phyloP scores from a whole-genome alignment of 2,888 invertebrate genomes.

The Leucophora obtusa region DNA sequence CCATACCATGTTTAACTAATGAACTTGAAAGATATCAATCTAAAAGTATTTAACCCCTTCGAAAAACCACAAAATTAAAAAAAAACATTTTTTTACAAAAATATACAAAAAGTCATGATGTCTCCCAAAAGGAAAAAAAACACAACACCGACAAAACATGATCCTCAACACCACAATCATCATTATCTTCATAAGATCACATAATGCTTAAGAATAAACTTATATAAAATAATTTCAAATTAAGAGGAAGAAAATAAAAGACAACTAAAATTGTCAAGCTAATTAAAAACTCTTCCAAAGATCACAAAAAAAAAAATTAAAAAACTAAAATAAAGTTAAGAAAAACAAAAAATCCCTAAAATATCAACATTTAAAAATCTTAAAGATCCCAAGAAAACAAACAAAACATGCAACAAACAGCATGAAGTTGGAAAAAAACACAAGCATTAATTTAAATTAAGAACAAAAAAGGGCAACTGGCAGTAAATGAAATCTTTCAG shows the following conservation, averaged over 20 bases:
- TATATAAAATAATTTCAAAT: constrained; percentile 51
- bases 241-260: constrained; percentile 40
- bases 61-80: constrained; percentile 54
- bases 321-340: constrained; percentile 3
- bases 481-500: too few relatives aligned
- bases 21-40: constrained; percentile 66
- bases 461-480: constrained; percentile 39
- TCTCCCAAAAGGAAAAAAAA: constrained; percentile 30
- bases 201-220: background rate
- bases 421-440: constrained; percentile 21
- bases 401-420: background rate
- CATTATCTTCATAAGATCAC: constrained; percentile 16
- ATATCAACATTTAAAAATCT: constrained; percentile 58
- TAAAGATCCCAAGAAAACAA: constrained; percentile 29
- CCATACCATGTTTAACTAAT: constrained; percentile 62
- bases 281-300: constrained; percentile 56
- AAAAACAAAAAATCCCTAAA: constrained; percentile 37
- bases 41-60: constrained; percentile 63
- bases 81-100: constrained; percentile 37
- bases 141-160: background rate
- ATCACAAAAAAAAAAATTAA: constrained; percentile 5
- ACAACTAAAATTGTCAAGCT: constrained; percentile 58
- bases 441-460: constrained; percentile 61
- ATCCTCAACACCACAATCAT: background rate
- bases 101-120: constrained; percentile 35